Evolutionary conservation across 2,888 invertebrate genomes (phyloP).

Genomic region (Andrena trimmerana): DNA sequence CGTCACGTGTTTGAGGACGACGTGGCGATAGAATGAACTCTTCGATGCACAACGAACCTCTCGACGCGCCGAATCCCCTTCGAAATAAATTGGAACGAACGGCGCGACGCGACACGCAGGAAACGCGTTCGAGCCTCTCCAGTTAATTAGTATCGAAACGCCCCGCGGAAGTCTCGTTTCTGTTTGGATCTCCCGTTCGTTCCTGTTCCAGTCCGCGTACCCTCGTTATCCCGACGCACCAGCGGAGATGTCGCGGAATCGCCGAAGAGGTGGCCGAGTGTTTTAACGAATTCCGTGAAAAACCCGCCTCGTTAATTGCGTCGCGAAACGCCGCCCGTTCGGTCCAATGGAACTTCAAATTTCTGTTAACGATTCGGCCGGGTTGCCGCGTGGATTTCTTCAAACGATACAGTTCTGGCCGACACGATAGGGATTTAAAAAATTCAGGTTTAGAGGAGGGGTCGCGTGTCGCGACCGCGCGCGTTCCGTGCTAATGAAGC

Average conservation of each 20-base stretch:
- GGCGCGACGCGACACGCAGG: not conserved
- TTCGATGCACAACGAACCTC: not conserved
- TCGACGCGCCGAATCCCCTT: not conserved
- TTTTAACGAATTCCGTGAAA: not conserved
- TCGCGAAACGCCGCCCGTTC: not conserved
- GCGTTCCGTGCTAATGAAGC: conserved; percentile 17
- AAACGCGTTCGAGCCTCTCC: not conserved
- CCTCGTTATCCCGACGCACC: not conserved
- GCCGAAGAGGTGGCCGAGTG: not conserved
- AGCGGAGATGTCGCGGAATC: not conserved
- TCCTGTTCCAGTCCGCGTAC: not conserved
- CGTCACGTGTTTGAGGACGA: too few relatives aligned
- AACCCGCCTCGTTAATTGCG: not conserved
- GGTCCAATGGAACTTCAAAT: not conserved
- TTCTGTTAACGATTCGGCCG: not conserved
- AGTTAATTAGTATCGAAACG: conserved; percentile 3
- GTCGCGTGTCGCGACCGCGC: not conserved
- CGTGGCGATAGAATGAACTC: not conserved
- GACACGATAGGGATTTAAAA: not conserved
- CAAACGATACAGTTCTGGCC: too few relatives aligned
- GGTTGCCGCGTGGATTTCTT: not conserved
- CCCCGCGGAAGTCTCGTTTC: not conserved
- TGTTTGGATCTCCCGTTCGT: not conserved
- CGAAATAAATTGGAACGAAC: not conserved
- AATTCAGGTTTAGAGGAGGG: not conserved